Conservation (phyloP, 2,888 invertebrate genomes). For the Microplitis manilae region DNA sequence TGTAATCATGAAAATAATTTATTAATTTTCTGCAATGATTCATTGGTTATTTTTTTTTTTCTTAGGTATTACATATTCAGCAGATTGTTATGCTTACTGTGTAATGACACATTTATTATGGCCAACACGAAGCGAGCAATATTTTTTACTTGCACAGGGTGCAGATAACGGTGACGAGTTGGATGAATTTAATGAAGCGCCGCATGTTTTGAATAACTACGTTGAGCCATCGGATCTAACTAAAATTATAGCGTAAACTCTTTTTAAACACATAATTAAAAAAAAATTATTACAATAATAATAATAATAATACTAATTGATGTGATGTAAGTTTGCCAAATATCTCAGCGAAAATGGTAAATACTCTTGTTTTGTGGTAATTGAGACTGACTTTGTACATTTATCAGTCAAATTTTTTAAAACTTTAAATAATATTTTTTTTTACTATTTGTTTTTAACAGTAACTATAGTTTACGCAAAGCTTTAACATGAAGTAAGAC, state of each 20-base stretch:
- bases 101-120: constrained; percentile 96
- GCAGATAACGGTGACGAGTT: constrained; percentile 80
- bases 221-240: constrained; percentile 69
- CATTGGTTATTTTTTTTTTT: constrained; percentile 26
- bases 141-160: constrained; percentile 82
- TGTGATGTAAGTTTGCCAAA: constrained; percentile 68
- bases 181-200: constrained; percentile 93
- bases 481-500: neutral
- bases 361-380: neutral
- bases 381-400: constrained; percentile 63
- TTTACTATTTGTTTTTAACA: constrained; percentile 25
- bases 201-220: constrained; percentile 82
- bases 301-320: constrained; percentile 47
- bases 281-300: neutral
- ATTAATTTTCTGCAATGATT: neutral
- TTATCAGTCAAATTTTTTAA: constrained; percentile 33
- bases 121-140: constrained; percentile 95
- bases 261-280: constrained; percentile 28
- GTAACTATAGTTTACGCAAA: neutral
- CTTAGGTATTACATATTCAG: constrained; percentile 93
- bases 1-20: no score
- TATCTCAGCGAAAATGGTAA: constrained; percentile 50
- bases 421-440: constrained; percentile 29
- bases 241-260: constrained; percentile 67
- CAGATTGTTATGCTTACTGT: constrained; percentile 94